These are phyloP conservation scores for Callorhinus ursinus DNA, from an alignment of 2,113 vertebrate genomes.

Conservation along the genomic window DNA sequence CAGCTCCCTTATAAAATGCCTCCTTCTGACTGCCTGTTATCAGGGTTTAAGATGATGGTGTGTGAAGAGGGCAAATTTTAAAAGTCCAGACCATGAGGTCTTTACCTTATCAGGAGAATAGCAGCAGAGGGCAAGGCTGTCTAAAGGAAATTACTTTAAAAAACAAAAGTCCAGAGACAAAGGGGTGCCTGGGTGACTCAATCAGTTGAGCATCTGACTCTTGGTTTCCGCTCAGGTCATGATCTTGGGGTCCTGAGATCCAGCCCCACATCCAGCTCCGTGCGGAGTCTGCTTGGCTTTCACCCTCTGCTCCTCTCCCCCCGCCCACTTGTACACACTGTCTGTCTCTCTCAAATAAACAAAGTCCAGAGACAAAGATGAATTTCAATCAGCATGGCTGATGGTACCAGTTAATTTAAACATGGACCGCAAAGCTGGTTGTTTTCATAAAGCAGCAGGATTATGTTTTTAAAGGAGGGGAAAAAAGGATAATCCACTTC, in stretches of 20 bases:
- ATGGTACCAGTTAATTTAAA: not conserved
- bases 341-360: not conserved
- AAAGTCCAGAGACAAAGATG: not conserved
- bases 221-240: not conserved
- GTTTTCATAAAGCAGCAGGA: not conserved
- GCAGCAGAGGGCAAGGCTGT: not conserved
- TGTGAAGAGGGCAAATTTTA: not conserved
- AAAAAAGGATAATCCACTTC: not conserved
- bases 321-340: not conserved
- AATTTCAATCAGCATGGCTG: not conserved
- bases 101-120: not conserved
- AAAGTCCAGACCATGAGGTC: not conserved
- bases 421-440: not conserved
- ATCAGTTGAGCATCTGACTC: not conserved
- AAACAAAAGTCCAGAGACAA: constrained; percentile 9
- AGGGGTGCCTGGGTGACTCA: not conserved
- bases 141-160: not conserved
- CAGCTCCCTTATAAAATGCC: not conserved
- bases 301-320: not conserved
- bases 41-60: not conserved
- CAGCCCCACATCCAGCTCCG: not conserved
- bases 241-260: not conserved
- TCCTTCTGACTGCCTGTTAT: not conserved
- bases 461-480: not conserved
- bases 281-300: not conserved